Base-by-base conservation (phyloP, 2,113 vertebrate species). In the Corapipo altera region DNA sequence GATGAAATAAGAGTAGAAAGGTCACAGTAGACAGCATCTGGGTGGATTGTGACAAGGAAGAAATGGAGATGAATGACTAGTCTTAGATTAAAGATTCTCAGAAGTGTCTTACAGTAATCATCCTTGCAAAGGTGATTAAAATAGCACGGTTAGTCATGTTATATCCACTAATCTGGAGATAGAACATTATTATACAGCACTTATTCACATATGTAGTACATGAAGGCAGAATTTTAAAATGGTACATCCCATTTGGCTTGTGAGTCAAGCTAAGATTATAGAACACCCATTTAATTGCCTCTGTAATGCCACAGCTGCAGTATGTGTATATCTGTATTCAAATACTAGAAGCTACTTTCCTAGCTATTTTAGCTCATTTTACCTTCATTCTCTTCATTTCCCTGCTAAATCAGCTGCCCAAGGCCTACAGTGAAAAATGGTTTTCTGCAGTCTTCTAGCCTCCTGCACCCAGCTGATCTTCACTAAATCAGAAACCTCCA, bases 241-340 rank as follows among this genome's bases (percentile, higher is more conserved):
- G 64, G 78, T 95, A 61, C 78, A 3, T 92, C 82, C 75, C 89
- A 92, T 94, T 94, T 1, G 55, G 77, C 73, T 88, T 87, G 79
- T 96, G 95, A 97, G 89, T 95, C 93, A 95, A 91, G 77, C 15
- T 7, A 81, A 95, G 84, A 93, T 95, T 96, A 75, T 95, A 87
- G 89, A 93, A 95, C 95, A 95, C 95, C 93, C 95, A 94, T 96
- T 97, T 97, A 96, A 97, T 95, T 97, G 91, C 88, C 62, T 90
- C 95, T 90, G 94, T 94, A 94, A 95, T 93, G 88, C 80, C 93
- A 78, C 96, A 97, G 96, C 96, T 97, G 96, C 95, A 97, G 33
- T 24, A 57, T 78, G 35, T 72, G 57, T 81, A 57, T 85, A 91
- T 94, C 80, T 95, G 91, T 65, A 95, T 94, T 93, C 86, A 92